Base-by-base conservation (phyloP, 2,113 vertebrate species). In the Eudyptes chrysolophus region DNA sequence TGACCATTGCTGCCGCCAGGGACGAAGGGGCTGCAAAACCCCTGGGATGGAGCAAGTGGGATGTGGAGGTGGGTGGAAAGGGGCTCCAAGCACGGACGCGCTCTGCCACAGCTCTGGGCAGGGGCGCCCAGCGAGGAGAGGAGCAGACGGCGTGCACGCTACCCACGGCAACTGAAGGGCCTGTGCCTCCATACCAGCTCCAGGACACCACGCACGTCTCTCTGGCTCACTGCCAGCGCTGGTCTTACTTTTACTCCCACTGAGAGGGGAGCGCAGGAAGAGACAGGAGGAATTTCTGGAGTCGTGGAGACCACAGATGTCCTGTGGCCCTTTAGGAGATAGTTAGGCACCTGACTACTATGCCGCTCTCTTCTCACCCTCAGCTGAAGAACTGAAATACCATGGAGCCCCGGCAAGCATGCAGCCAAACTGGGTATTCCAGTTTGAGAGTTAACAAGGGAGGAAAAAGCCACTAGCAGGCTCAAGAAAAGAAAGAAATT, bases 1-100 rank as follows among this genome's bases (percentile, higher is more conserved):
- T 19, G 15, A 69, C 40, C 20, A 19, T 0, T 24, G 38, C 51
- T 70, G 54, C 2, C 0, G 1, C 15, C 10, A 9, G 44, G 44
- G 24, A 46, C 4, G 1, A 46, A 46, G 19, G 62, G 17, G 78
- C 83, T 88, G 34, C 62, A 65, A 72, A 88, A 61, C 1, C 24
- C 17, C 64, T 29, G 34, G 29, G 32, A 40, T 1, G 11, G 34
- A 78, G 1, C 7, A 58, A 89, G 38, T 0, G 5, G 29, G 42
- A 87, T 11, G 17, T 7, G 38, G 27, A 84, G 11, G 42, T 10
- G 42, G 42, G 42, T 0, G 3, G 48, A 78, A 89, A 52, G 17
- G 9, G 22, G 24, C 22, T 87, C 36, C 13, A 46, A 70, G 36
- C 22, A n/a, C 0, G 0, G 38, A 42, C 1, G 2, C 8, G 1